These are phyloP conservation scores for Adelognathus sp. DNA, from an alignment of 2,888 invertebrate genomes.

Conservation along the genomic window DNA sequence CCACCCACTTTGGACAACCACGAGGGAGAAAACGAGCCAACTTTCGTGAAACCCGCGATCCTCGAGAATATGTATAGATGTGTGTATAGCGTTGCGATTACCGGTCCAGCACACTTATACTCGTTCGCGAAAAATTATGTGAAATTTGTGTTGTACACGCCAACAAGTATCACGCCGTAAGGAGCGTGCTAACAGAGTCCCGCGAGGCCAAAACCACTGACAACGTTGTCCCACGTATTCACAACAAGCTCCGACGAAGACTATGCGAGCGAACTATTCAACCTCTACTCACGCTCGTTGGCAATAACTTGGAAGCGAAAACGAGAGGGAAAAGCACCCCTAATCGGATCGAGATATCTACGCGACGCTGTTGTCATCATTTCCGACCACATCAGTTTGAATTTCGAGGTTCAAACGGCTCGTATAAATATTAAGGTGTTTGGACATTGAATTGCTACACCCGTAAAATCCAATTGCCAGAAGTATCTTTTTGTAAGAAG, in stretches of 20 bases:
- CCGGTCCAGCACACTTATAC: not conserved
- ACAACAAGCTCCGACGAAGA: constrained; percentile 36
- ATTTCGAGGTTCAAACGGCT: not conserved
- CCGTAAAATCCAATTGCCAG: no score
- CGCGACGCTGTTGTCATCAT: not conserved
- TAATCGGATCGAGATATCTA: not conserved
- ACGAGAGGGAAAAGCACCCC: not conserved
- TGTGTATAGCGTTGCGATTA: not conserved
- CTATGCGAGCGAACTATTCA: not conserved
- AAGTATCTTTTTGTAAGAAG: no score
- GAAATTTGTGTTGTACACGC: not conserved
- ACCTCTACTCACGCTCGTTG: not conserved
- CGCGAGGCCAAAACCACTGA: constrained; percentile 35
- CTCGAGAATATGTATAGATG: not conserved
- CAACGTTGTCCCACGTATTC: constrained; percentile 64
- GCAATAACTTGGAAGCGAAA: not conserved
- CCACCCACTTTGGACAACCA: constrained; percentile 30
- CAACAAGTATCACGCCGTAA: not conserved
- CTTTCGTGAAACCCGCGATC: constrained; percentile 12
- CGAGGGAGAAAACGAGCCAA: constrained; percentile 16
- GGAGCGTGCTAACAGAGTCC: constrained; percentile 2
- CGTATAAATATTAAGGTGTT: no score
- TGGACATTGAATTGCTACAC: no score
- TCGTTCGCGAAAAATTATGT: not conserved
- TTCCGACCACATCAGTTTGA: not conserved